A percentile compares a stretch with the other conserved stretches of the same genome.
Evolutionary conservation across 2,888 invertebrate genomes (phyloP).

Genomic region (Loripinus fragilis): DNA sequence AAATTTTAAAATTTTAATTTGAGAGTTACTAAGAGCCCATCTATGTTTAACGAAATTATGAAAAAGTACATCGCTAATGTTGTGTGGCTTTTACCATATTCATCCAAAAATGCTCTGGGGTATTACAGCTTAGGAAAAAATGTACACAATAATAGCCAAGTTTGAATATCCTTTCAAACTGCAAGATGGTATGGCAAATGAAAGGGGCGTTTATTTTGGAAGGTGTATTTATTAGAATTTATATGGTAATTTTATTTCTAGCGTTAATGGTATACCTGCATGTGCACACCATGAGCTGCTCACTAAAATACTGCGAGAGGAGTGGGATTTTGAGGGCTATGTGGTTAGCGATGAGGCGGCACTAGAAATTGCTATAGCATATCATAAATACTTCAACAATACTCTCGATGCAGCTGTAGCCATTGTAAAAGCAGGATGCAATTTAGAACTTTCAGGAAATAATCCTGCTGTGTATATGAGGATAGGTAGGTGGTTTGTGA

Average conservation of each 20-base stretch:
- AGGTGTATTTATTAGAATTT: too few species aligned
- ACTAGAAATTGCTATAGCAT: slow-evolving; percentile 69
- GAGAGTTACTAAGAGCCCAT: too few species aligned
- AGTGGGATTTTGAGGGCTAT: slow-evolving; percentile 80
- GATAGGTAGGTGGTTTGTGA: slow-evolving; percentile 22
- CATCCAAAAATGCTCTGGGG: too few species aligned
- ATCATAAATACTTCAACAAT: slow-evolving; percentile 71
- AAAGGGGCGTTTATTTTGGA: too few species aligned
- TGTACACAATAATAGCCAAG: too few species aligned
- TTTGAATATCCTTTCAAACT: too few species aligned
- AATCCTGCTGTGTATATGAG: slow-evolving; percentile 77
- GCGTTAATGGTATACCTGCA: slow-evolving; percentile 79
- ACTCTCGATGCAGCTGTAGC: slow-evolving; percentile 69
- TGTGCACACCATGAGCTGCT: slow-evolving; percentile 78
- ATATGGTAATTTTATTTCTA: slow-evolving; percentile 44
- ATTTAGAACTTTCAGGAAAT: slow-evolving; percentile 16
- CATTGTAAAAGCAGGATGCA: slow-evolving; percentile 63
- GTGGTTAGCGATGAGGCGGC: slow-evolving; percentile 79
- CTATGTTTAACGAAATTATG: too few species aligned
- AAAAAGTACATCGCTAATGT: too few species aligned
- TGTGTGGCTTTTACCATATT: too few species aligned
- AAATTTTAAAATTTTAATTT: too few species aligned
- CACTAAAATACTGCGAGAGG: slow-evolving; percentile 75
- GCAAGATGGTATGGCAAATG: too few species aligned
- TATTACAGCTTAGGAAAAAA: too few species aligned